Evolutionary conservation across 2,888 invertebrate species (phyloP), one percentile per base, ranked within the genome.

Genomic region (Baronia brevicornis): DNA sequence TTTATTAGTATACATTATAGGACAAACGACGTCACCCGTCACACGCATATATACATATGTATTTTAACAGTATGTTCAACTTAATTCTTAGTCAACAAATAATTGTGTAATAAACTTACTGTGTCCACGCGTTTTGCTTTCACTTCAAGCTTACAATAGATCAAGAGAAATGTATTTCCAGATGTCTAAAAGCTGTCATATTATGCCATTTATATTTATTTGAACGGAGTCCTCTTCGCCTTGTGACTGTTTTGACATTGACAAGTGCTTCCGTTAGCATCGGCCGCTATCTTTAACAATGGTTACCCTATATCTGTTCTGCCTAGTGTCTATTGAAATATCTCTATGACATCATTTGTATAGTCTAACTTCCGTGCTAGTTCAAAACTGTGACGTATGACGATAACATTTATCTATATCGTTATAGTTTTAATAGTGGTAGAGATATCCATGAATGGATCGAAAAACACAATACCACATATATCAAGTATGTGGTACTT

Each of bases 211-310:
- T 60, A 64, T 60, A 71, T 72, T 72, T 70, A 71, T 66, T 65
- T 60, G 60, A 56, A 61, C 48, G 45, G 50, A 54, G 49, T 53
- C 49, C 57, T 58, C 54, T 53, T 46, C 46, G 47, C 48, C 53
- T 52, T 39, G 49, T 56, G 74, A 74, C 74, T 48, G 52, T 52
- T 39, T 48, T 56, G 74, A 74, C 74, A 74, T 54, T 77, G 78
- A 79, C 75, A 72, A 72, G 78, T 73, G 68, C 57, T 77, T 80
- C 80, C 79, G 79, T 69, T 67, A 73, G 62, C 65, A 66, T 60
- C 68, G 59, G 58, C 64, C 61, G 72, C 68, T 67, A 67, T 60
- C 54, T 50, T 49, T 62, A 62, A 80, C 79, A 80, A 79, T 67
- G 58, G 60, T 46, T 58, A 67, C 69, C 68, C 69, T 59, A 67